These are phyloP conservation scores for Notodonta dromedarius DNA, from an alignment of 2,888 invertebrate species.

Conservation along the genomic window DNA sequence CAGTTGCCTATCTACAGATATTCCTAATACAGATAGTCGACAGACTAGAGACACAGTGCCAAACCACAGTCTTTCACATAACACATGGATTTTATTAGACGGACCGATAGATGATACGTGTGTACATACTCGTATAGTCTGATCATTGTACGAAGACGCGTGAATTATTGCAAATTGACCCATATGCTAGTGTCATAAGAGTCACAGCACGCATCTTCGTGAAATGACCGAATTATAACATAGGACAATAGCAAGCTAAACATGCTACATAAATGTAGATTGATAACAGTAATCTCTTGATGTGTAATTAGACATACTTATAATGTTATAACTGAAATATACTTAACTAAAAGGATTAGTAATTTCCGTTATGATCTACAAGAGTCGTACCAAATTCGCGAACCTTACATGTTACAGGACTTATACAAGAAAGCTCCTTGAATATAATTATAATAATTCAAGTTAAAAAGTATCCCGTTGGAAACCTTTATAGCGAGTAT, in stretches of 20 bases:
- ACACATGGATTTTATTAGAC: constrained; percentile 26
- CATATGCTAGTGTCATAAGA: too few species aligned
- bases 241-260: constrained; percentile 66
- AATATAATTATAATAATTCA: background rate
- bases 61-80: constrained; percentile 60
- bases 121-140: background rate
- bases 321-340: background rate
- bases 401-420: background rate
- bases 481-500: background rate
- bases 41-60: constrained; percentile 64
- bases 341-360: constrained; percentile 1
- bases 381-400: background rate
- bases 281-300: constrained; percentile 53
- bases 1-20: constrained; percentile 14
- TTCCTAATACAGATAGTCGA: constrained; percentile 40
- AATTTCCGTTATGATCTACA: background rate
- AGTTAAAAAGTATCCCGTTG: background rate
- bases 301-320: constrained; percentile 10
- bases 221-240: constrained; percentile 3
- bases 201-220: too few species aligned
- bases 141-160: too few species aligned
- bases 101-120: constrained; percentile 39
- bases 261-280: constrained; percentile 32
- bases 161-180: too few species aligned
- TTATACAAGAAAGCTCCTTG: constrained; percentile 1